Evolutionary conservation across 1,140 invertebrate genomes (phyloP), one percentile per base, ranked within the genome.

Genomic region (Ceratosolen fusciceps): DNA sequence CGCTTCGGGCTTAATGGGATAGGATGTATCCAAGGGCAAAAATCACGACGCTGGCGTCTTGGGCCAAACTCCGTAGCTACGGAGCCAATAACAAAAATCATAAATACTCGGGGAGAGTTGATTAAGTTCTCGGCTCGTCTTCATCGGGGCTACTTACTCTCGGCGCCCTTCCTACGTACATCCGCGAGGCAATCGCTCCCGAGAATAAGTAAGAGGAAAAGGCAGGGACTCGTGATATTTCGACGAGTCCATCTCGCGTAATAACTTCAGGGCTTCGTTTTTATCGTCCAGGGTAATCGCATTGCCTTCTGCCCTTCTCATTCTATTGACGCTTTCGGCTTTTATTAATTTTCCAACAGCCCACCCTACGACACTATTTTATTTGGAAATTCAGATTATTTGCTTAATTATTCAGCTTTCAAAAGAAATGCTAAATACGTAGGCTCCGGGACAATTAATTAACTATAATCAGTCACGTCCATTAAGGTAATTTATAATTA

Each of bases 81-180:
- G 85, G 87, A 82, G 81, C 84, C 87, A 87, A 88, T 89, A 89
- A 88, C 85, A 89, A 89, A 88, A 89, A 89, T 88, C 88, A 89
- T 89, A 89, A 88, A 89, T 87, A 88, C 87, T 86, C 86, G 88
- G 84, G 85, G 86, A 62, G 65, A 29, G 43, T 88, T 89, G 88
- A 89, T 89, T 89, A 89, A 88, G 86, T 88, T 85, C 85, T 84
- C 82, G 83, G 78, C 82, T 26, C 19, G 8, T 21, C 34, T 43
- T 37, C 82, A 81, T 79, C 21, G 34, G 56, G 14, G 73, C 73
- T 37, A 31, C 71, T 58, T 56, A 12, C 49, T 39, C 54, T 0
- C 2, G 21, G 39, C 39, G 56, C 72, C 4, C 54, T 24, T 10
- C 24, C n/a, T 26, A 9, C n/a, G 9, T 4, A 9, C 1, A 60